Conservation (phyloP, 1,140 invertebrate genomes). For the Formica exsecta region DNA sequence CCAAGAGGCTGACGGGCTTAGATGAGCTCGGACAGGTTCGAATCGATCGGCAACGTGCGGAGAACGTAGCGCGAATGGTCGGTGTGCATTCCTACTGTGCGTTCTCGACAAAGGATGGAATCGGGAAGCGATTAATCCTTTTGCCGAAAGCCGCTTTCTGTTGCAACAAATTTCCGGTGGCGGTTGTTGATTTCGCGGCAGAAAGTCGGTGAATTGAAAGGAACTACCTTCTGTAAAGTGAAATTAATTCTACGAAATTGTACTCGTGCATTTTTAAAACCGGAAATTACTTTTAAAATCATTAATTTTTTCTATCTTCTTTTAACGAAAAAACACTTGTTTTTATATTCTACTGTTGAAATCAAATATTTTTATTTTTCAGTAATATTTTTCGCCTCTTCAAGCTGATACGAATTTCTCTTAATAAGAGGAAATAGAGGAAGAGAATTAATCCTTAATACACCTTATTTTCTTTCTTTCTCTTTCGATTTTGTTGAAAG, state of each 20-base stretch:
- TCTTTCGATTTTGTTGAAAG: neutral
- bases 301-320: neutral
- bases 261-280: constrained; percentile 22
- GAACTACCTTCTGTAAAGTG: constrained; percentile 28
- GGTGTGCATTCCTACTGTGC: constrained; percentile 44
- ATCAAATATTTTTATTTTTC: neutral
- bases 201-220: constrained; percentile 63
- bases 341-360: neutral
- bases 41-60: constrained; percentile 66
- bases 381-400: neutral
- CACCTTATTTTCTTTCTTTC: neutral
- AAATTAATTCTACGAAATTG: constrained; percentile 46
- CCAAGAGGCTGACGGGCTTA: constrained; percentile 85
- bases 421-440: neutral
- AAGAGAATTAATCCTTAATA: constrained; percentile 13
- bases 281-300: constrained; percentile 23
- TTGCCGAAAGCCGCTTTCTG: constrained; percentile 56
- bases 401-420: neutral
- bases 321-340: neutral
- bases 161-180: constrained; percentile 57
- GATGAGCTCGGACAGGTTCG: constrained; percentile 29
- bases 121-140: constrained; percentile 36
- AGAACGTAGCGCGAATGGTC: constrained; percentile 76
- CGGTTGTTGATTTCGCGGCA: constrained; percentile 59
- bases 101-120: neutral